These are phyloP conservation scores for Arothron firmamentum DNA, from an alignment of 2,113 vertebrate species.

Conservation along the genomic window DNA sequence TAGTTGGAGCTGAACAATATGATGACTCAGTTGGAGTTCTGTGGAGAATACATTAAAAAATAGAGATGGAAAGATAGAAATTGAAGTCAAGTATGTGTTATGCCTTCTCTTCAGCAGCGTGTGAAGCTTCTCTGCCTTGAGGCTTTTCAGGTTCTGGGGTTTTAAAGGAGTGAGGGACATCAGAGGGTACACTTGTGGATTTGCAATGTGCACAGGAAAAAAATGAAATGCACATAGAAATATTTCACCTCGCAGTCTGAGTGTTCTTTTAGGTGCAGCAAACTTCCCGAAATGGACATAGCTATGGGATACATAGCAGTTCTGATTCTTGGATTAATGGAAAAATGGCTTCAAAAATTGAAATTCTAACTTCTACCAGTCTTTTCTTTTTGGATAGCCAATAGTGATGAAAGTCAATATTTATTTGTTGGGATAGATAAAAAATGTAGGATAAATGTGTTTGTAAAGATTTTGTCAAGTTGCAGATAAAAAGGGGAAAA, in stretches of 20 bases:
- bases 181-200: slow-evolving; percentile 3
- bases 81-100: slow-evolving; percentile 42
- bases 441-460: no score
- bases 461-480: no score
- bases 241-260: neutral
- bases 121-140: slow-evolving; percentile 25
- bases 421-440: no score
- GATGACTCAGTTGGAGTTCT: slow-evolving; percentile 17
- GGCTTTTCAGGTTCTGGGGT: slow-evolving; percentile 20
- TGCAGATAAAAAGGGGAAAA: no score
- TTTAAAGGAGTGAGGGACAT: slow-evolving; percentile 17
- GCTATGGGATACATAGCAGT: no score
- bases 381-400: no score
- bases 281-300: neutral
- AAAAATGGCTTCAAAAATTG: neutral
- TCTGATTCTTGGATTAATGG: neutral
- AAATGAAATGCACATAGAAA: slow-evolving; percentile 8
- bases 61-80: slow-evolving; percentile 21
- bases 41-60: slow-evolving; percentile 22
- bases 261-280: slow-evolving; percentile 1
- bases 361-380: no score
- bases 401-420: no score
- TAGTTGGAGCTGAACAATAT: neutral
- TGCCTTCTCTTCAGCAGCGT: slow-evolving; percentile 28
- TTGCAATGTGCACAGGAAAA: slow-evolving; percentile 14